Evolutionary conservation across 2,113 vertebrate species (phyloP).

Genomic region (Dunckerocampus dactyliophorus): DNA sequence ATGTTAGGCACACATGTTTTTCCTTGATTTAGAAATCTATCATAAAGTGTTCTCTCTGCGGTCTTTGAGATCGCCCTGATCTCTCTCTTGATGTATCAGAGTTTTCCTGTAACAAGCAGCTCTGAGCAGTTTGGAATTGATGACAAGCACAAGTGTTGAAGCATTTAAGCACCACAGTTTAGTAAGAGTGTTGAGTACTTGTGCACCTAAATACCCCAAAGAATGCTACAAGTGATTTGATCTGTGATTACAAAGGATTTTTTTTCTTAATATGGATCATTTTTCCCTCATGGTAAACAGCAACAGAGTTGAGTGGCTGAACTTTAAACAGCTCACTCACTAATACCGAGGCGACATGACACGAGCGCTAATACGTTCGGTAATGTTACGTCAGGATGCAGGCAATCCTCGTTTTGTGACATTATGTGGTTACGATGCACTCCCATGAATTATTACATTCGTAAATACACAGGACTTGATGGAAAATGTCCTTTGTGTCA

Average conservation of each 20-base stretch:
- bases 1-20: too few species aligned
- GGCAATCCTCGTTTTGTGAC: too few species aligned
- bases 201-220: slow-evolving; percentile 23
- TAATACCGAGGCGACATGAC: background rate
- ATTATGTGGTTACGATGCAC: too few species aligned
- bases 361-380: background rate
- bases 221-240: slow-evolving; percentile 36
- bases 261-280: slow-evolving; percentile 10
- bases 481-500: too few species aligned
- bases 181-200: slow-evolving; percentile 3
- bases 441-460: too few species aligned
- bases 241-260: slow-evolving; percentile 38
- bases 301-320: slow-evolving; percentile 5
- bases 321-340: slow-evolving; percentile 14
- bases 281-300: slow-evolving; percentile 18
- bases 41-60: too few species aligned
- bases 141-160: slow-evolving; percentile 7
- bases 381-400: too few species aligned
- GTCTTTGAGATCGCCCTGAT: too few species aligned
- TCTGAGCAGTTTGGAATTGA: slow-evolving; percentile 16
- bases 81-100: too few species aligned
- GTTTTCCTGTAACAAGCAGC: too few species aligned
- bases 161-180: background rate
- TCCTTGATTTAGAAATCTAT: too few species aligned
- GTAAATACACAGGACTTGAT: too few species aligned